phyloP scores from a whole-genome alignment of 1,140 invertebrate genomes.

The Musca vetustissima region DNA sequence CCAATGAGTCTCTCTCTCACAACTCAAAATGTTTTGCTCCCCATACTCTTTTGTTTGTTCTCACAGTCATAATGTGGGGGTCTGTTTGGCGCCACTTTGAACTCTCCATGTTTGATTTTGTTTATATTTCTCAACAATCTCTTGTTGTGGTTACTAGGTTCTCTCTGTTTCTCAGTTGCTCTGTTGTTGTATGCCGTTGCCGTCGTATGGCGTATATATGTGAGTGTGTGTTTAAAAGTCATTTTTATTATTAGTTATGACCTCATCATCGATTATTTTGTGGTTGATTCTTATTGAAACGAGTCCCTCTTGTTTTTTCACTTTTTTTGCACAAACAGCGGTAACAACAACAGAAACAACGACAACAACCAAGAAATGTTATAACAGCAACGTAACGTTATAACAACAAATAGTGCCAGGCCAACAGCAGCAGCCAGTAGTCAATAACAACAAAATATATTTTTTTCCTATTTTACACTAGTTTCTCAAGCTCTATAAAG shows the following conservation, averaged over 20 bases:
- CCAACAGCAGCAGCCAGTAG: slow-evolving; percentile 8
- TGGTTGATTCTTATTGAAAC: slow-evolving; percentile 50
- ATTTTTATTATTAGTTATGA: slow-evolving; percentile 57
- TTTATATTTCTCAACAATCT: background rate
- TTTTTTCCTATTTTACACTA: too few species aligned
- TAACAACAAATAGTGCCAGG: slow-evolving; percentile 10
- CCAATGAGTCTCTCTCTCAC: too few species aligned
- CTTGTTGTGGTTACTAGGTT: background rate
- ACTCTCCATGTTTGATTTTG: slow-evolving; percentile 7
- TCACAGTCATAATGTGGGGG: too few species aligned
- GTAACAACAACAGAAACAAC: slow-evolving; percentile 10
- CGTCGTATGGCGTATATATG: background rate
- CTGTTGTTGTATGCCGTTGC: background rate
- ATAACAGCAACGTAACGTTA: background rate
- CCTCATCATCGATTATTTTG: slow-evolving; percentile 55
- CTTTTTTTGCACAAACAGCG: slow-evolving; percentile 9
- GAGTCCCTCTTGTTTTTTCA: slow-evolving; percentile 35
- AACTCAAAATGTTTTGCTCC: too few species aligned
- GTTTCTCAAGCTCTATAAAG: too few species aligned
- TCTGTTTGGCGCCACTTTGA: too few species aligned
- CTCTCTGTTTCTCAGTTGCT: background rate
- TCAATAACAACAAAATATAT: background rate
- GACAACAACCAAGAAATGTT: background rate
- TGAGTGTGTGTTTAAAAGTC: slow-evolving; percentile 34
- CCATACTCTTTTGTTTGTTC: too few species aligned